phyloP scores from a whole-genome alignment of 2,113 vertebrate genomes.

The Rhipidura dahli region DNA sequence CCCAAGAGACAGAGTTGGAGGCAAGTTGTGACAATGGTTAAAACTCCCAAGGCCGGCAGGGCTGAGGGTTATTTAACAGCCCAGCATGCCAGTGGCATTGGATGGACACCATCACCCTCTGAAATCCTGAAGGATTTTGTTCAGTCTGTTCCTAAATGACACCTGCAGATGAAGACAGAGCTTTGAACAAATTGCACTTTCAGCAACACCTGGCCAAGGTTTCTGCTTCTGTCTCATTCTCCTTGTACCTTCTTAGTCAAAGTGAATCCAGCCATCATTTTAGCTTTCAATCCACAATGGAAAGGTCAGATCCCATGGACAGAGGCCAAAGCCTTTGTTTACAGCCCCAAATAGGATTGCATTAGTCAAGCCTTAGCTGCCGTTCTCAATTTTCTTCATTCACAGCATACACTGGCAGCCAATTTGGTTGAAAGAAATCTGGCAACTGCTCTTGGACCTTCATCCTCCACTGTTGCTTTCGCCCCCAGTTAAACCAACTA shows the following conservation, averaged over 20 bases:
- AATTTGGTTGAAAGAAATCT: conserved; percentile 22
- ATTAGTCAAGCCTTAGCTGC: conserved; percentile 39
- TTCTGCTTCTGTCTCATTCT: neutral
- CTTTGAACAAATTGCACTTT: neutral
- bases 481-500: neutral
- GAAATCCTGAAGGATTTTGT: neutral
- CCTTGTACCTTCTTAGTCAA: neutral
- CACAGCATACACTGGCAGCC: neutral
- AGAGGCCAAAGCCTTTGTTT: conserved; percentile 45
- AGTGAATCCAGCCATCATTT: neutral
- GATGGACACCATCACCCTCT: neutral
- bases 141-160: neutral
- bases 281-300: neutral
- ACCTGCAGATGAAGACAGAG: neutral
- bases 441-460: conserved; percentile 24
- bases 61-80: neutral
- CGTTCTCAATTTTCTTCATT: conserved; percentile 37
- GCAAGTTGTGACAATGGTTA: neutral
- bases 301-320: neutral
- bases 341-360: conserved; percentile 19
- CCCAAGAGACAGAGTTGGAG: neutral
- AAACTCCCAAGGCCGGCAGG: neutral
- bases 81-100: neutral
- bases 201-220: neutral
- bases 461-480: neutral